Evolutionary conservation across 2,888 invertebrate species (phyloP), one percentile per base, ranked within the genome.

Genomic region (Dyspetes luteomarginatus): DNA sequence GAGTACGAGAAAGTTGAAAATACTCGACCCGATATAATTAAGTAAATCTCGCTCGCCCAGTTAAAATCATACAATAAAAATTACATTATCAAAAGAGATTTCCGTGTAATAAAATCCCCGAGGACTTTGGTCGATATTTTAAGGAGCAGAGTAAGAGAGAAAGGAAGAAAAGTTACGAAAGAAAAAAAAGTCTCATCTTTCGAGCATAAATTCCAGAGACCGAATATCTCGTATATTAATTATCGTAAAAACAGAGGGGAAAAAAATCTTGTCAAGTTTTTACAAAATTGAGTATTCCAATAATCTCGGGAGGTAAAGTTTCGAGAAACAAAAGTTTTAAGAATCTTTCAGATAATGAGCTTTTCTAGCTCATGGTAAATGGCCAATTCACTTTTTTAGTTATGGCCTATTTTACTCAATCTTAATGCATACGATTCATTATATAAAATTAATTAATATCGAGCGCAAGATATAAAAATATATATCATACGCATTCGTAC

Each of bases 61-160:
- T 62, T 3, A 24, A 62, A 62, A 19, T 12, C 4, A 22, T 3
- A 12, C n/a, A 22, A 45, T 62, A 43, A 43, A 43, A 30, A 62
- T 41, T 17, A 45, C 4, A 24, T 41, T 22, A 24, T 62, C 3
- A 62, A 62, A 24, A 45, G 17, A 1, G n/a, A 3, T 41, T 4
- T 60, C 22, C 17, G 62, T 43, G 62, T 19, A 43, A 62, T 62
- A 62, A 4, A 62, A 62, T 62, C 43, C 43, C 7, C 7, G 43
- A 19, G 4, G 5, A 62, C n/a, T 41, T 62, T 3, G 36, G 36
- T 24, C 12, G 5, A 24, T 43, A 43, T 24, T 43, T 62, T 12
- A 15, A 15, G 7, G 5, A 12, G 0, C n/a, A 12, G 22, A 36
- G 36, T 36, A 7, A 12, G 36, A 36, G 12, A 36, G 36, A 36